Evolutionary conservation across 1,140 invertebrate genomes (phyloP).

Genomic region (Aethina tumida): DNA sequence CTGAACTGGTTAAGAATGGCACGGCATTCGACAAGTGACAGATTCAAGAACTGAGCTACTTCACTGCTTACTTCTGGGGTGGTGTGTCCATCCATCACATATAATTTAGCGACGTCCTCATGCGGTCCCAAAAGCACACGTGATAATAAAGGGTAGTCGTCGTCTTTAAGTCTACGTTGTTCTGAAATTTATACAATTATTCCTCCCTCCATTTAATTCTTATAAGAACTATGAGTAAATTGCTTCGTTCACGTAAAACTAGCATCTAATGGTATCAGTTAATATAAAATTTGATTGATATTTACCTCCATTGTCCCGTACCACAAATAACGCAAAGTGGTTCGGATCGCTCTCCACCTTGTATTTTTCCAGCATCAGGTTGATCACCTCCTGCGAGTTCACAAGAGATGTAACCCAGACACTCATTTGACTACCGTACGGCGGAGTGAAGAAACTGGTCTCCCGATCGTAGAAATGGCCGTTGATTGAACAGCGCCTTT

Average conservation of each 20-base stretch:
- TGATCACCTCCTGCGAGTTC: slow-evolving; percentile 72
- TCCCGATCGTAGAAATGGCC: slow-evolving; percentile 83
- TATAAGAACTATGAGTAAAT: too few species aligned
- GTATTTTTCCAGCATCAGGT: slow-evolving; percentile 78
- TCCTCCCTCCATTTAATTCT: too few species aligned
- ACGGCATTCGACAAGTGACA: slow-evolving; percentile 66
- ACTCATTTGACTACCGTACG: slow-evolving; percentile 73
- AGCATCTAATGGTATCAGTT: too few species aligned
- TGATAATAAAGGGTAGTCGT: slow-evolving; percentile 70
- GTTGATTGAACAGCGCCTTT: slow-evolving; percentile 75
- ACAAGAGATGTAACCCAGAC: slow-evolving; percentile 77
- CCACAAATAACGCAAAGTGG: slow-evolving; percentile 73
- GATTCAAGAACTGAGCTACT: slow-evolving; percentile 76
- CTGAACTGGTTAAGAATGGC: slow-evolving; percentile 70
- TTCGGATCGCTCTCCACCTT: slow-evolving; percentile 70
- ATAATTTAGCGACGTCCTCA: slow-evolving; percentile 71
- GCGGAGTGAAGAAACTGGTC: slow-evolving; percentile 79
- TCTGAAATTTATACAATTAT: slow-evolving; percentile 44
- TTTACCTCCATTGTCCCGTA: slow-evolving; percentile 72
- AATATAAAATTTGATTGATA: slow-evolving; percentile 12
- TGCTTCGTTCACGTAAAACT: too few species aligned
- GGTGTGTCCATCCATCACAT: slow-evolving; percentile 65
- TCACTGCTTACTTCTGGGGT: slow-evolving; percentile 66
- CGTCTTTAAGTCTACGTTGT: slow-evolving; percentile 61
- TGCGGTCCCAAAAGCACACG: slow-evolving; percentile 71